Percentiles rank a stretch among this genome's conserved stretches.
Evolutionary conservation across 2,113 vertebrate genomes (phyloP).

Genomic region (Odocoileus virginianus): DNA sequence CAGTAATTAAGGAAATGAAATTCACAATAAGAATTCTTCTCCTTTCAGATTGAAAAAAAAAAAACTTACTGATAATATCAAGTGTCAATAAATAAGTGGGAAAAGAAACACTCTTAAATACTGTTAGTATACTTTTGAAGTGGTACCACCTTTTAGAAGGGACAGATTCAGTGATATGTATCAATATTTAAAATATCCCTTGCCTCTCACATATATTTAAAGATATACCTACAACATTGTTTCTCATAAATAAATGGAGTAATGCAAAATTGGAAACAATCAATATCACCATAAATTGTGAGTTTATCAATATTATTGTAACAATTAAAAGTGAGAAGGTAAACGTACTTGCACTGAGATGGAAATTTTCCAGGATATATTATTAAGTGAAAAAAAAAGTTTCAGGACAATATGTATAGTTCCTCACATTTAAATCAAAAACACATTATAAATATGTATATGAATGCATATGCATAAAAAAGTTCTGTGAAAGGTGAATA

Average conservation of each 20-base stretch:
- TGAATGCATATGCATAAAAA: neutral
- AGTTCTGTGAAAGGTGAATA: neutral
- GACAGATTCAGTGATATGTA: neutral
- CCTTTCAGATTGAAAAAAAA: neutral
- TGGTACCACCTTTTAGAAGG: neutral
- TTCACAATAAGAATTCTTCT: neutral
- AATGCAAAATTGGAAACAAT: neutral
- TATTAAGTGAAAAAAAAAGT: constrained; percentile 7
- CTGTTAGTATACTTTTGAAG: neutral
- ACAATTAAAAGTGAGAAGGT: neutral
- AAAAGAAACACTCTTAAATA: neutral
- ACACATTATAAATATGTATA: neutral
- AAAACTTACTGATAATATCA: neutral
- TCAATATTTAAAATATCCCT: neutral
- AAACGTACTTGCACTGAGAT: neutral
- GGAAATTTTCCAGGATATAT: neutral
- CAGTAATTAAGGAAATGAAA: constrained; percentile 26
- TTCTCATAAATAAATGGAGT: neutral
- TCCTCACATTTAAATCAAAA: neutral
- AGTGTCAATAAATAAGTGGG: neutral
- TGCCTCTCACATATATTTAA: neutral
- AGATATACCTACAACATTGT: neutral
- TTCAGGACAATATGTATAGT: neutral
- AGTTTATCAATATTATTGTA: neutral
- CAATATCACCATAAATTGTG: neutral